phyloP scores from a whole-genome alignment of 2,113 vertebrate species.

The Datnioides undecimradiatus region DNA sequence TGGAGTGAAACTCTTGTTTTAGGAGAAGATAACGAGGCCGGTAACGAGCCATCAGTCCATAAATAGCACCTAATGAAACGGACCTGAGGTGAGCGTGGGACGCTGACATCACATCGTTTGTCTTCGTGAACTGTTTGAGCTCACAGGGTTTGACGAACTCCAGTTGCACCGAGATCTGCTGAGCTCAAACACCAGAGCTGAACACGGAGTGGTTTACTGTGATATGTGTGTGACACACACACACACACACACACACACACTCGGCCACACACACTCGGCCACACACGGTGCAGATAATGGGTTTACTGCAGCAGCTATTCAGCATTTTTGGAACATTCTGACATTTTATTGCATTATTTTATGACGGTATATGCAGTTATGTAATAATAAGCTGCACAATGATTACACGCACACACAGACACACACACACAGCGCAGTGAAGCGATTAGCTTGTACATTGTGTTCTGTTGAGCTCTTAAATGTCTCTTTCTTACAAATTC shows the following conservation, averaged over 20 bases:
- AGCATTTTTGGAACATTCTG: neutral
- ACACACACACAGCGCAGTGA: neutral
- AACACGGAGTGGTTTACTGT: neutral
- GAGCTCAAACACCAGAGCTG: too few relatives aligned
- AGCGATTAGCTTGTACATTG: neutral
- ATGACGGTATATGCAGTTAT: neutral
- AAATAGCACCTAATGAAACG: neutral
- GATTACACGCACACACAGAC: neutral
- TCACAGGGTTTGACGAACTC: neutral
- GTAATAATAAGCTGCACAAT: neutral
- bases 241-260: neutral
- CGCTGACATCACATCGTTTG: too few relatives aligned
- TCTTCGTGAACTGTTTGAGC: too few relatives aligned
- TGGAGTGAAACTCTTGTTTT: neutral
- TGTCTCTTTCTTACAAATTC: neutral
- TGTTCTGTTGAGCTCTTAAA: constrained; percentile 10
- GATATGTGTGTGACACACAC: neutral
- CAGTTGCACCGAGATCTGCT: too few relatives aligned
- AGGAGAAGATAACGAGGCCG: neutral
- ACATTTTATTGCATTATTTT: constrained; percentile 16
- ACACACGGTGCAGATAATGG: neutral
- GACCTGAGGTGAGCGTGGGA: neutral
- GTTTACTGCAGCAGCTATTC: neutral
- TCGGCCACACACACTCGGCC: too few relatives aligned
- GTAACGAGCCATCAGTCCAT: neutral